A percentile compares a stretch with the other conserved stretches of the same genome.
These are phyloP conservation scores for Vicugna pacos DNA, from an alignment of 2,113 vertebrate species.

Conservation along the genomic window DNA sequence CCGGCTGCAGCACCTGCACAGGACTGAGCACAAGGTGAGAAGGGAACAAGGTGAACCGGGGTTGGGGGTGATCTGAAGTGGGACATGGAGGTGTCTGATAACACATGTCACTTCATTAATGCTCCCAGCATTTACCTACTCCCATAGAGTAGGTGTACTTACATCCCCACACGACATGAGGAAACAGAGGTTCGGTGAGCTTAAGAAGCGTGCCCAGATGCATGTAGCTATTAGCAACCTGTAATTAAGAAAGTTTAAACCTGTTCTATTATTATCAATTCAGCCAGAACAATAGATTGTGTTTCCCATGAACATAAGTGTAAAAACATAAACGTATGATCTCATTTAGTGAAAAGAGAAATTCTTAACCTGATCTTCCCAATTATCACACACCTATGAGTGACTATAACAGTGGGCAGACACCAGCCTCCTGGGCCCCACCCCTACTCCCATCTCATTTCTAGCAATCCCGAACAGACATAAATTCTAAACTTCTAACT, in stretches of 20 bases:
- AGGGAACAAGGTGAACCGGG: neutral
- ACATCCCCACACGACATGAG: neutral
- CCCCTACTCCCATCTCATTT: rapidly evolving
- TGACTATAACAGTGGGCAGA: neutral
- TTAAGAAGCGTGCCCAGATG: neutral
- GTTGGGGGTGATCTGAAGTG: neutral
- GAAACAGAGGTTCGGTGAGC: neutral
- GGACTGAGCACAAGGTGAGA: neutral
- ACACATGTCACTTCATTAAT: neutral
- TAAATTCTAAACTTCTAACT: neutral
- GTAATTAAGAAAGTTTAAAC: neutral
- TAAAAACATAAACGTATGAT: neutral
- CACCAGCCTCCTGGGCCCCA: neutral
- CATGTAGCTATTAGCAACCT: neutral
- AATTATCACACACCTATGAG: neutral
- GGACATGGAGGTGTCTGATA: neutral
- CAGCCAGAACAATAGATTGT: neutral
- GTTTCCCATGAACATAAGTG: neutral
- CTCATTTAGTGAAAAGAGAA: neutral
- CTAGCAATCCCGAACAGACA: neutral
- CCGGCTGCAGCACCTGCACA: neutral
- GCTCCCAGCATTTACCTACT: neutral
- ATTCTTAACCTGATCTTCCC: neutral
- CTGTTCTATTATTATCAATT: neutral
- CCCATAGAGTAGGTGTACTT: neutral